A percentile compares a stretch with the other conserved stretches of the same genome.
These are phyloP conservation scores for Lepidurus arcticus DNA, from an alignment of 1,140 invertebrate genomes.

Conservation along the genomic window DNA sequence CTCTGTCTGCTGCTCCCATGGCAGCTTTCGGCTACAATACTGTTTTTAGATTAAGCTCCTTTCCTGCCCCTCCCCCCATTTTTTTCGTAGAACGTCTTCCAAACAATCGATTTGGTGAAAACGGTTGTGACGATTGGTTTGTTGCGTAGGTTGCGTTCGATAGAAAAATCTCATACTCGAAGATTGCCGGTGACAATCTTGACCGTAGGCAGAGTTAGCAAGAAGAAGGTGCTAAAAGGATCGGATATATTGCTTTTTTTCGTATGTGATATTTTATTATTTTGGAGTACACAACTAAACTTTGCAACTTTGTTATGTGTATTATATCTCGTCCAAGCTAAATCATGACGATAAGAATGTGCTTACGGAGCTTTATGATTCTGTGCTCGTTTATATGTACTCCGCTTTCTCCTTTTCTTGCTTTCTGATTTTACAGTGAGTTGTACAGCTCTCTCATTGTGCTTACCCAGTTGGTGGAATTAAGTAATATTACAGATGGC, in stretches of 20 bases:
- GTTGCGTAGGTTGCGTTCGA: not conserved
- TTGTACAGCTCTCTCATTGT: slow-evolving; percentile 5
- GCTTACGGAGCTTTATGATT: not conserved
- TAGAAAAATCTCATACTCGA: not conserved
- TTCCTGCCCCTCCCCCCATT: not conserved
- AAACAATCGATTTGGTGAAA: not conserved
- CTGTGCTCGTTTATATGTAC: not conserved
- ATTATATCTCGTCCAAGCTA: not conserved
- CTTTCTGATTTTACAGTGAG: not conserved
- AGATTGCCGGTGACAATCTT: slow-evolving; percentile 7
- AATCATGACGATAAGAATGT: not conserved
- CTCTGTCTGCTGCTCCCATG: not conserved
- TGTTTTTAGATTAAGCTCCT: not conserved
- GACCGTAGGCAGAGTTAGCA: not conserved
- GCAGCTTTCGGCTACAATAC: not conserved
- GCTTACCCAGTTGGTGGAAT: not conserved
- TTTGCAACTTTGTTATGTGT: not conserved
- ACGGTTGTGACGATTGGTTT: not conserved
- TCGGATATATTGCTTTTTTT: not conserved
- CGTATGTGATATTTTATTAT: slow-evolving; percentile 4
- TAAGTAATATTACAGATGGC: not conserved
- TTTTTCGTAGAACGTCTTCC: not conserved
- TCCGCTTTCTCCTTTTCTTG: not conserved
- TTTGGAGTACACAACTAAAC: not conserved
- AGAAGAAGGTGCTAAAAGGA: not conserved